phyloP scores from a whole-genome alignment of 2,113 vertebrate genomes.

The Hypomesus transpacificus region DNA sequence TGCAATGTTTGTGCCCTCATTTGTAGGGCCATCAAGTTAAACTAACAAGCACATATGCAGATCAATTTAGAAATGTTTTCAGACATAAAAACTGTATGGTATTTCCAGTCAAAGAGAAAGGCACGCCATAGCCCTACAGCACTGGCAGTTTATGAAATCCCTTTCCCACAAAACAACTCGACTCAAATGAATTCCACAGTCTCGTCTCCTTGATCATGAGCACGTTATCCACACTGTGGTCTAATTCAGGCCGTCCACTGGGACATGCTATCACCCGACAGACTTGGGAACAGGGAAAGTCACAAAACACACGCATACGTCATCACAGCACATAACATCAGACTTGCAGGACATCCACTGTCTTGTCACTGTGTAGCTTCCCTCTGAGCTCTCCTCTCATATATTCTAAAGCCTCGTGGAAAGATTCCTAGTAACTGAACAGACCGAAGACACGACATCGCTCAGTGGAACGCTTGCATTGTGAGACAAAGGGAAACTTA shows the following conservation, averaged over 20 bases:
- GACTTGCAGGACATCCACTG: constrained; percentile 51
- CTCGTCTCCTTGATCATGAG: background rate
- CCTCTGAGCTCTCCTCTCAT: constrained; percentile 33
- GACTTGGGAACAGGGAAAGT: constrained; percentile 56
- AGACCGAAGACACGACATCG: background rate
- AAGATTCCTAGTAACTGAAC: constrained; percentile 35
- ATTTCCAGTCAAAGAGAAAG: background rate
- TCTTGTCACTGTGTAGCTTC: constrained; percentile 38
- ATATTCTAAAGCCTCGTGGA: constrained; percentile 45
- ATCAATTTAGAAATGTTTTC: no score
- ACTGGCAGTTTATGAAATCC: no score
- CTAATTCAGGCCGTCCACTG: constrained; percentile 30
- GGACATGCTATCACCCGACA: constrained; percentile 50
- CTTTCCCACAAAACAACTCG: no score
- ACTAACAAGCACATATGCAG: no score
- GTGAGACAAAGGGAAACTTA: constrained; percentile 8
- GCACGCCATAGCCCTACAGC: no score
- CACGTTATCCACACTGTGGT: background rate
- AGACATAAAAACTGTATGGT: background rate
- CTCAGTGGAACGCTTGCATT: background rate
- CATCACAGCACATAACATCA: constrained; percentile 28
- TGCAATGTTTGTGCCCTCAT: background rate
- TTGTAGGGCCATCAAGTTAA: background rate
- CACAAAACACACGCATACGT: constrained; percentile 55
- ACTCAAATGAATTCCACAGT: background rate